phyloP scores from a whole-genome alignment of 2,797 vertebrate genomes.

The Fistularia commersonii region DNA sequence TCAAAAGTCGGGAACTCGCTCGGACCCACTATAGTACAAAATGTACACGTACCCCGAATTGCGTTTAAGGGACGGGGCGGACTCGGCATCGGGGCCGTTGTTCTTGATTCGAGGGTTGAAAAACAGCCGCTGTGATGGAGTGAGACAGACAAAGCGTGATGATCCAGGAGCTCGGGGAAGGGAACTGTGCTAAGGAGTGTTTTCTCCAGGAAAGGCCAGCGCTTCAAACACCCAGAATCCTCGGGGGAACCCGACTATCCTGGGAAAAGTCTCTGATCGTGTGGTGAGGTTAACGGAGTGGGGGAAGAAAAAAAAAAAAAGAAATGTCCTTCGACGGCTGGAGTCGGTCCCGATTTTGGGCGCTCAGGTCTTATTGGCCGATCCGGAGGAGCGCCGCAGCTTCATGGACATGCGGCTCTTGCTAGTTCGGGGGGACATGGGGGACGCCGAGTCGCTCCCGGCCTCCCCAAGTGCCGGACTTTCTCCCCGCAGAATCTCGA shows the following conservation, averaged over 20 bases:
- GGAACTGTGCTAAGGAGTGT: background rate
- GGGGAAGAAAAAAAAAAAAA: no score
- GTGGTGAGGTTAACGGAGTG: no score
- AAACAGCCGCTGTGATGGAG: no score
- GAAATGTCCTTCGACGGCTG: no score
- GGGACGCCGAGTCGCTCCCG: constrained; percentile 90
- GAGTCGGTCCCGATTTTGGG: background rate
- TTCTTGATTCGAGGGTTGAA: no score
- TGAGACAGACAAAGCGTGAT: no score
- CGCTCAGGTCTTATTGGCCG: constrained; percentile 91
- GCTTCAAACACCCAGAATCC: constrained; percentile 9
- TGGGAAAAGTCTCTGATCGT: no score
- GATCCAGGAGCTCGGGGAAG: background rate
- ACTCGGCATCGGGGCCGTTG: no score
- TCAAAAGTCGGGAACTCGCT: constrained; percentile 19
- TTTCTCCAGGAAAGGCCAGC: constrained; percentile 5
- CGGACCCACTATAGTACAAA: constrained; percentile 49
- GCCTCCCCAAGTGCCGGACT: constrained; percentile 78
- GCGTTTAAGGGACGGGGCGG: no score
- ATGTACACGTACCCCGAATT: constrained; percentile 45
- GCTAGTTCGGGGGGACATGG: constrained; percentile 97
- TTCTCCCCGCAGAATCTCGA: constrained; percentile 89
- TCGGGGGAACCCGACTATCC: background rate
- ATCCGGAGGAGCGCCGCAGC: constrained; percentile 94
- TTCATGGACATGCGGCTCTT: constrained; percentile 99